Evolutionary conservation across 2,888 invertebrate species (phyloP).

Genomic region (Nudaria mundana): DNA sequence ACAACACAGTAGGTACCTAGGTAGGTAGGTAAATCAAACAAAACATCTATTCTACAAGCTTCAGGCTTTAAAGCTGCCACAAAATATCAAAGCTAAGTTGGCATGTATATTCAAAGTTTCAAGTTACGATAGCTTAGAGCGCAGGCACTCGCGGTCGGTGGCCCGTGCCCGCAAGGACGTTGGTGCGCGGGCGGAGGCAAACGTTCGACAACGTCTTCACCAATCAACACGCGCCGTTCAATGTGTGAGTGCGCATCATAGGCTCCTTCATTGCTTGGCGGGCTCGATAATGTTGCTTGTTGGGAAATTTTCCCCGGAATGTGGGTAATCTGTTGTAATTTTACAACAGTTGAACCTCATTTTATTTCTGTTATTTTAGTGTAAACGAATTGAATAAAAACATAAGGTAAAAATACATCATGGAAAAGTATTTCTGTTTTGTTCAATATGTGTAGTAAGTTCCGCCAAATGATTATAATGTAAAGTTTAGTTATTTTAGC

Average conservation of each 20-base stretch:
- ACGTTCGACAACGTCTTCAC: constrained; percentile 52
- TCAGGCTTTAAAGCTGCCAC: background rate
- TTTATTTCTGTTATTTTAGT: too few relatives aligned
- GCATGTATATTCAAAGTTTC: constrained; percentile 23
- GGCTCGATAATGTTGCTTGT: constrained; percentile 50
- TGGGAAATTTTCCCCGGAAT: background rate
- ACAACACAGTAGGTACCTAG: too few relatives aligned
- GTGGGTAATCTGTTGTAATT: background rate
- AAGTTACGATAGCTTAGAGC: constrained; percentile 38
- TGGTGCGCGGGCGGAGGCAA: constrained; percentile 73
- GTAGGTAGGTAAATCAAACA: too few relatives aligned
- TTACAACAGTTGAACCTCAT: background rate
- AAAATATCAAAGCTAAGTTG: constrained; percentile 7
- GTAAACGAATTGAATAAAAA: too few relatives aligned
- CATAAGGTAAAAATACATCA: too few relatives aligned
- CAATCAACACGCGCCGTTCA: constrained; percentile 37
- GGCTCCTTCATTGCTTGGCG: constrained; percentile 37
- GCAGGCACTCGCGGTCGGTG: constrained; percentile 64
- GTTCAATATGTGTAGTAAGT: too few relatives aligned
- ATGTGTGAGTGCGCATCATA: constrained; percentile 41
- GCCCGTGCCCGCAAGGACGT: constrained; percentile 75
- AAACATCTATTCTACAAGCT: background rate
- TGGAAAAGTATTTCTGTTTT: too few relatives aligned
- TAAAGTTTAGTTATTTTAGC: too few relatives aligned
- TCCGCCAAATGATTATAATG: too few relatives aligned